phyloP scores from a whole-genome alignment of 2,797 vertebrate genomes.

The Lagodon rhomboides region DNA sequence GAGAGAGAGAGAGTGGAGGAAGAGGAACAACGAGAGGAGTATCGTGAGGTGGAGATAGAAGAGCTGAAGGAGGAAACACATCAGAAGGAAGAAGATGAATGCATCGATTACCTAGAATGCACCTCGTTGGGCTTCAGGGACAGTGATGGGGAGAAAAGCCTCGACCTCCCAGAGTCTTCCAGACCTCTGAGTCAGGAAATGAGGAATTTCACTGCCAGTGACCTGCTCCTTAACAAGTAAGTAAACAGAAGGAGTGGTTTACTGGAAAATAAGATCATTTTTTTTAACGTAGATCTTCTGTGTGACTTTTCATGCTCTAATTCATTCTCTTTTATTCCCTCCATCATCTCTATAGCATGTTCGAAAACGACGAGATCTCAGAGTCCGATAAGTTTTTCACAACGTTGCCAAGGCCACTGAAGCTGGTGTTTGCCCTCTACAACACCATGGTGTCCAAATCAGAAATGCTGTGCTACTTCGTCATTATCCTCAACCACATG shows the following conservation, averaged over 20 bases:
- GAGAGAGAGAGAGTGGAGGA: slow-evolving; percentile 11
- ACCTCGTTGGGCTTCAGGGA: slow-evolving; percentile 46
- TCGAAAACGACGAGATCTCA: slow-evolving; percentile 80
- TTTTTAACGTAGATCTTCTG: not conserved
- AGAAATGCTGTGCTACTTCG: slow-evolving; percentile 86
- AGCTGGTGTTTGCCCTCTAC: slow-evolving; percentile 82
- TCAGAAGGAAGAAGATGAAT: slow-evolving; percentile 49
- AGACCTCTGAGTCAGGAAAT: slow-evolving; percentile 76
- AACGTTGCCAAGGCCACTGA: slow-evolving; percentile 73
- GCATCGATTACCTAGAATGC: slow-evolving; percentile 40
- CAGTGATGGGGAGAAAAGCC: slow-evolving; percentile 61
- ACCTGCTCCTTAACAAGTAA: slow-evolving; percentile 87
- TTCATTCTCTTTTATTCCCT: not conserved
- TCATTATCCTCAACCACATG: slow-evolving; percentile 85
- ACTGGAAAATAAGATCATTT: not conserved
- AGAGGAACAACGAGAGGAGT: slow-evolving; percentile 4
- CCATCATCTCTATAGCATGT: slow-evolving; percentile 66
- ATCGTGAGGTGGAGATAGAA: slow-evolving; percentile 11
- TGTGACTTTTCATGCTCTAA: not conserved
- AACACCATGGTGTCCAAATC: slow-evolving; percentile 82
- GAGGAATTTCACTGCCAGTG: slow-evolving; percentile 82
- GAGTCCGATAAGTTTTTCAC: slow-evolving; percentile 80
- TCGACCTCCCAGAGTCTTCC: slow-evolving; percentile 58
- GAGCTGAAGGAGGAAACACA: slow-evolving; percentile 28
- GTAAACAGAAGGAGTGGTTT: slow-evolving; percentile 33